A percentile compares a stretch with the other conserved stretches of the same genome.
Conservation (phyloP, 2,888 invertebrate genomes). For the Dendrolimus houi region DNA sequence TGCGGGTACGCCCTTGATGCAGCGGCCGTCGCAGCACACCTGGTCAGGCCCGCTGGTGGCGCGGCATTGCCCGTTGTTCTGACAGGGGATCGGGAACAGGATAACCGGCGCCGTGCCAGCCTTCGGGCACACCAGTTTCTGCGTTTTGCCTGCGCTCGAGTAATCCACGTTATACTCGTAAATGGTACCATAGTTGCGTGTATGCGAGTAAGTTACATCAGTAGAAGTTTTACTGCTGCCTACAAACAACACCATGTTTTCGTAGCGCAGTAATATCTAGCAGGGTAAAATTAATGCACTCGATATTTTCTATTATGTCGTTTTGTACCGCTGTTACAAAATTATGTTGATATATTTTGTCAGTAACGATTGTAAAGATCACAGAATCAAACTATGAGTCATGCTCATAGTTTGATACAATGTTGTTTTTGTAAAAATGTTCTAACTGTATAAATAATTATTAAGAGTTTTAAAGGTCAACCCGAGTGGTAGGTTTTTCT, state of each 20-base stretch:
- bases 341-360: too few species aligned
- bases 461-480: constrained; percentile 4
- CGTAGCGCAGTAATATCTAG: constrained; percentile 29
- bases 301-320: too few species aligned
- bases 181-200: constrained; percentile 26
- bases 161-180: constrained; percentile 34
- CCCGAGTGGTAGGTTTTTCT: not conserved
- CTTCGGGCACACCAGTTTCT: constrained; percentile 63
- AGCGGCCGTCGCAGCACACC: constrained; percentile 72
- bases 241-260: constrained; percentile 28
- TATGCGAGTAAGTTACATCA: constrained; percentile 36
- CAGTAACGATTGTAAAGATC: not conserved
- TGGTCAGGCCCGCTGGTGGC: constrained; percentile 57
- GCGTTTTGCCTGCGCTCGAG: constrained; percentile 53
- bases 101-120: constrained; percentile 43
- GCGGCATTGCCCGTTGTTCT: constrained; percentile 64
- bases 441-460: not conserved
- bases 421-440: not conserved
- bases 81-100: constrained; percentile 63
- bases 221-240: constrained; percentile 31
- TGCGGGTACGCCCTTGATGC: constrained; percentile 77
- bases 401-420: too few species aligned
- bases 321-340: too few species aligned
- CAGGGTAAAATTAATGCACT: constrained; percentile 7
- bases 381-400: not conserved